phyloP scores from a whole-genome alignment of 2,113 vertebrate genomes.

The Grus americana region DNA sequence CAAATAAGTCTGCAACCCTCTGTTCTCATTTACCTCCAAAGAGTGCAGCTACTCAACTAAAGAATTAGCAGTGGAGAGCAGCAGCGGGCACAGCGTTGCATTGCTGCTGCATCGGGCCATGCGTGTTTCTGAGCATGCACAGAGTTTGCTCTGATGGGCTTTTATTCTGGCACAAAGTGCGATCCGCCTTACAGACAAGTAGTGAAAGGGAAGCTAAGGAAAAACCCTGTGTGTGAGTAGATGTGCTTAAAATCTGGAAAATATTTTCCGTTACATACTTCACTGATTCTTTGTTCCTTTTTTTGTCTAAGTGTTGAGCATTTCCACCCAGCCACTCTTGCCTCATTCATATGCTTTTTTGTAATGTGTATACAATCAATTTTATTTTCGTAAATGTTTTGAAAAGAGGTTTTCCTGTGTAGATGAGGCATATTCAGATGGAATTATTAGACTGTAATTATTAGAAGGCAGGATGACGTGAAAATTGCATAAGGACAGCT shows the following conservation, averaged over 20 bases:
- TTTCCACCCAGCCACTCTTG: neutral
- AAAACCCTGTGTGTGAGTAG: neutral
- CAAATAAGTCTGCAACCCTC: no score
- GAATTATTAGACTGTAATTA: neutral
- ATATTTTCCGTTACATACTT: neutral
- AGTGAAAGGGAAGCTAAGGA: neutral
- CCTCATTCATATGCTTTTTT: neutral
- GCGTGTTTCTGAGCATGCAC: neutral
- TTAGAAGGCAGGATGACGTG: neutral
- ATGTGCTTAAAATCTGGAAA: neutral
- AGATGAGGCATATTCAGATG: neutral
- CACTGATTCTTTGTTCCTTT: neutral
- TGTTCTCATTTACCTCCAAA: neutral
- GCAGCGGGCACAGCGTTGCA: accelerated
- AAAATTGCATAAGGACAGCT: neutral
- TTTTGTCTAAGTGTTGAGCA: neutral
- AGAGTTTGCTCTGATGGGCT: neutral
- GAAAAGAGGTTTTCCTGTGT: neutral
- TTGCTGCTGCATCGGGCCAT: neutral
- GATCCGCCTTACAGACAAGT: accelerated
- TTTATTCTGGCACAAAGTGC: neutral
- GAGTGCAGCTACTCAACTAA: neutral
- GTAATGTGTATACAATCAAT: neutral
- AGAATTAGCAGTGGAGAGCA: neutral
- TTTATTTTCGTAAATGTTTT: neutral